These are phyloP conservation scores for Calonectris borealis DNA, from an alignment of 2,113 vertebrate genomes.

Conservation along the genomic window DNA sequence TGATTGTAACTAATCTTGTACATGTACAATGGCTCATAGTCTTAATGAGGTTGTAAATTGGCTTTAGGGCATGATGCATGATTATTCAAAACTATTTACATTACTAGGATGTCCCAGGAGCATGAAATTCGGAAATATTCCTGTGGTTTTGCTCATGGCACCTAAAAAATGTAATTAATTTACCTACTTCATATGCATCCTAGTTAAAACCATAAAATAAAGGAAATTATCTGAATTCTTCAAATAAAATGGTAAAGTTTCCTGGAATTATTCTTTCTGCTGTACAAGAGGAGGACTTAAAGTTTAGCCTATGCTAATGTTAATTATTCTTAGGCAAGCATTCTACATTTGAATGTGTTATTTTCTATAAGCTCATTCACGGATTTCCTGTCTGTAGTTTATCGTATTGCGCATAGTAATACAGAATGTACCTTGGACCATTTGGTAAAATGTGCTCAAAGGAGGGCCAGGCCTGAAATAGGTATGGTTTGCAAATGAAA, in stretches of 20 bases:
- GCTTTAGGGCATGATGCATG: not conserved
- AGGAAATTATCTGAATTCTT: not conserved
- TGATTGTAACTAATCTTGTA: not conserved
- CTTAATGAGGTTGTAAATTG: not conserved
- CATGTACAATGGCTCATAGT: not conserved
- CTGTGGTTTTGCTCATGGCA: not conserved
- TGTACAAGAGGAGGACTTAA: not conserved
- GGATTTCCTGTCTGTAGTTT: not conserved
- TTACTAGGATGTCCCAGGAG: not conserved
- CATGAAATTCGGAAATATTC: not conserved
- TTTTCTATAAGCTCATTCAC: not conserved
- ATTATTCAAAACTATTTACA: not conserved
- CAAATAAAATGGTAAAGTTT: not conserved
- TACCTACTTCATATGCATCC: not conserved
- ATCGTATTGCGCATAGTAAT: not conserved
- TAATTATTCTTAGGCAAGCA: not conserved
- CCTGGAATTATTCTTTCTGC: not conserved
- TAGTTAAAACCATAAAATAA: not conserved
- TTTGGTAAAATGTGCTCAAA: not conserved
- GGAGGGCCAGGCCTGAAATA: not conserved
- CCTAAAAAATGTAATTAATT: not conserved
- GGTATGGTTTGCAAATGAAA: not conserved
- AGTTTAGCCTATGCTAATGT: not conserved
- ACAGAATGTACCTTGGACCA: not conserved
- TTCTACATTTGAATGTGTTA: not conserved